Conservation (phyloP, 2,113 vertebrate species). For the Planiliza haematocheilus region DNA sequence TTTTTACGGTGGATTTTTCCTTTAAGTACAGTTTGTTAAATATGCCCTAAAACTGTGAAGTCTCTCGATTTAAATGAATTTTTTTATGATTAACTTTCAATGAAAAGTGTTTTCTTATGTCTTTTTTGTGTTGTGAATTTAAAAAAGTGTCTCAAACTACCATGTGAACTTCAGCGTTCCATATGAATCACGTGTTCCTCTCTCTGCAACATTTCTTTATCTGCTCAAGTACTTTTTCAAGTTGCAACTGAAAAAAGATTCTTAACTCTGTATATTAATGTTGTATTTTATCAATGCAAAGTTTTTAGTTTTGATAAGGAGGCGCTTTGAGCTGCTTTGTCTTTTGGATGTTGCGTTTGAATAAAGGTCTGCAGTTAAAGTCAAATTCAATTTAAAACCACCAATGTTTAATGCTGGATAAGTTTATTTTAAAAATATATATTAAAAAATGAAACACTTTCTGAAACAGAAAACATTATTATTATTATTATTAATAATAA, state of each 20-base stretch:
- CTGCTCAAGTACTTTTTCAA: conserved; percentile 13
- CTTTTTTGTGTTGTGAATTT: conserved; percentile 42
- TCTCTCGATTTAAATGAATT: conserved; percentile 9
- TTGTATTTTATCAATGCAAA: conserved; percentile 32
- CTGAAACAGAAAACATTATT: no score
- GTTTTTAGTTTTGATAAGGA: conserved; percentile 31
- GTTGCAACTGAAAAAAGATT: background rate
- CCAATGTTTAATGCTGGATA: no score
- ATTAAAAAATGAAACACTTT: no score
- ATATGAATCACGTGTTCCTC: conserved; percentile 11
- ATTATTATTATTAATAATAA: no score
- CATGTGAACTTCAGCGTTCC: conserved; percentile 23
- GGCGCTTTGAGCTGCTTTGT: conserved; percentile 17
- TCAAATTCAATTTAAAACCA: background rate
- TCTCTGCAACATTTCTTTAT: conserved; percentile 20
- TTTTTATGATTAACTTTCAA: background rate
- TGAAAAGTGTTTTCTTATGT: conserved; percentile 32
- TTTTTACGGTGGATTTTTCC: conserved; percentile 34
- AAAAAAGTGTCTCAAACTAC: conserved; percentile 15
- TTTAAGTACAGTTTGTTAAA: conserved; percentile 3
- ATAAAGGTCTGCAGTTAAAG: no score
- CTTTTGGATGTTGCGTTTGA: background rate
- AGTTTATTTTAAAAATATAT: no score
- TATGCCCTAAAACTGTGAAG: conserved; percentile 46
- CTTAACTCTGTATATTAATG: background rate